Percentiles rank a stretch among this genome's conserved stretches.
These are phyloP conservation scores for Percina caprodes DNA, from an alignment of 2,113 vertebrate species.

Conservation along the genomic window DNA sequence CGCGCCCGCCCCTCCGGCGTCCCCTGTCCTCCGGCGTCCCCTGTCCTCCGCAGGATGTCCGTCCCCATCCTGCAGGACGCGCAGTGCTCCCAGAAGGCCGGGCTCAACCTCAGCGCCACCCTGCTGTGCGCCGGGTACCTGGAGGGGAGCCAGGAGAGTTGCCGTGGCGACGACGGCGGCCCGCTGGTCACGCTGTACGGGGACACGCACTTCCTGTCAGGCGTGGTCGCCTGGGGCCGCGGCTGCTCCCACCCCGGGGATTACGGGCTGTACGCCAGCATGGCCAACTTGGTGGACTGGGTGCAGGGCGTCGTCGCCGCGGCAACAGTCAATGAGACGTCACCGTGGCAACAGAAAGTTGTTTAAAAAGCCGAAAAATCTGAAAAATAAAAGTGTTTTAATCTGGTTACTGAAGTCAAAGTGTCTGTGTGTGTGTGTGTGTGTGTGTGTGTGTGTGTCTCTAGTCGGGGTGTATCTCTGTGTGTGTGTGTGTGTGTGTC, in stretches of 20 bases:
- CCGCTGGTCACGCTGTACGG: conserved; percentile 87
- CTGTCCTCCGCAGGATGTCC: conserved; percentile 82
- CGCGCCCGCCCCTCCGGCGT: too few relatives aligned
- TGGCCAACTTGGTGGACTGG: conserved; percentile 88
- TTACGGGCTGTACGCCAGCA: conserved; percentile 89
- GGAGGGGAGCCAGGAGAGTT: conserved; percentile 83
- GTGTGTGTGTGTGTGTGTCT: too few relatives aligned
- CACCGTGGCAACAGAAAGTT: conserved; percentile 2
- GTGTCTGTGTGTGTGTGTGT: too few relatives aligned
- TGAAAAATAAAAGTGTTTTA: too few relatives aligned
- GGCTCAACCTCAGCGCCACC: conserved; percentile 84
- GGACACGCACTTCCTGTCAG: conserved; percentile 90
- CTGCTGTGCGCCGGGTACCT: conserved; percentile 94
- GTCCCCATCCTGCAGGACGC: conserved; percentile 85
- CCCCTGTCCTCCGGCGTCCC: conserved; percentile 37
- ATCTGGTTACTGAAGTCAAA: too few relatives aligned
- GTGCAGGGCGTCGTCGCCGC: conserved; percentile 66
- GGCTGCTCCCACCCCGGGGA: conserved; percentile 86
- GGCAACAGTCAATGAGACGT: background rate
- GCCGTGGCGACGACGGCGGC: conserved; percentile 91
- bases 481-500: too few relatives aligned
- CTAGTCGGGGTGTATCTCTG: too few relatives aligned
- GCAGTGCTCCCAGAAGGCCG: conserved; percentile 77
- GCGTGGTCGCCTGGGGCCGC: conserved; percentile 91
- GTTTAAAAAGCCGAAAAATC: background rate